Evolutionary conservation across 2,797 vertebrate species (phyloP).

Genomic region (Argentina silus): DNA sequence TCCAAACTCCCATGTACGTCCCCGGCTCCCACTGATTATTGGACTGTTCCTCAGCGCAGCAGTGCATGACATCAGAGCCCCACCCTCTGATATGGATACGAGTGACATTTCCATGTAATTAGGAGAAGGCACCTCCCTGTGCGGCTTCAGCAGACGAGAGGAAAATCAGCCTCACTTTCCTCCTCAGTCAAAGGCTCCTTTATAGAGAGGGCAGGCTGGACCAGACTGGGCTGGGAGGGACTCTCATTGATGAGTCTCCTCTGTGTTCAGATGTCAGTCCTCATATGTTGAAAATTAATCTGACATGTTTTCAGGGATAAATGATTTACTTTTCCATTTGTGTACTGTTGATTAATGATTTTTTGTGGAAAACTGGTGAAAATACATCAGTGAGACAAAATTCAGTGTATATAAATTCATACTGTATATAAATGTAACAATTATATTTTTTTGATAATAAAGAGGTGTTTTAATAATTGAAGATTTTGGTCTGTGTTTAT

Average conservation of each 20-base stretch:
- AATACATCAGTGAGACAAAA: conserved; percentile 12
- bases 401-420: conserved; percentile 14
- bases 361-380: not conserved
- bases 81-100: conserved; percentile 71
- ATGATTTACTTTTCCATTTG: conserved; percentile 54
- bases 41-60: conserved; percentile 40
- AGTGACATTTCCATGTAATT: conserved; percentile 75
- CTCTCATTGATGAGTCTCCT: conserved; percentile 62
- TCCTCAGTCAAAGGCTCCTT: conserved; percentile 69
- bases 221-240: conserved; percentile 60
- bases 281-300: conserved; percentile 54
- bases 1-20: conserved; percentile 41
- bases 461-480: conserved; percentile 40
- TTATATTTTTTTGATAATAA: conserved; percentile 52
- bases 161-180: conserved; percentile 73
- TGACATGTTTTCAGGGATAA: conserved; percentile 53
- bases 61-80: conserved; percentile 65
- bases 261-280: conserved; percentile 67
- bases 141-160: conserved; percentile 55
- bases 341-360: conserved; percentile 11
- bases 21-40: conserved; percentile 51
- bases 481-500: conserved; percentile 46
- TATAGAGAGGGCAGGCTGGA: conserved; percentile 55
- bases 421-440: conserved; percentile 31
- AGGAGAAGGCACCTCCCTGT: conserved; percentile 69